Percentiles rank a stretch among this genome's conserved stretches.
phyloP scores from a whole-genome alignment of 2,113 vertebrate species.

The Panthera leo region DNA sequence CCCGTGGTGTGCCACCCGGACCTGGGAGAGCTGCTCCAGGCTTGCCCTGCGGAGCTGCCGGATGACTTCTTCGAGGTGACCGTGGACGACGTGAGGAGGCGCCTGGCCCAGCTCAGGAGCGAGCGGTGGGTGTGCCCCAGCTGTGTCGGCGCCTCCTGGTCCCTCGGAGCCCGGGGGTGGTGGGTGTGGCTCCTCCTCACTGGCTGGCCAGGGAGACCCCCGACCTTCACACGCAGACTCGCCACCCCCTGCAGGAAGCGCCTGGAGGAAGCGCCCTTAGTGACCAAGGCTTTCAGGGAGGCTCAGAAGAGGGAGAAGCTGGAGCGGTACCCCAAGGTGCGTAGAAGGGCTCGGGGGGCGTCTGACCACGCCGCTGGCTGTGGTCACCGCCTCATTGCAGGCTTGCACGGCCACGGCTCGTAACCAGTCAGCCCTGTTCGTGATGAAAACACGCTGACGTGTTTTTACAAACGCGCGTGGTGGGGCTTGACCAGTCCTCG shows the following conservation, averaged over 20 bases:
- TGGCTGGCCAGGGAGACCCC: background rate
- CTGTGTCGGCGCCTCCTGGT: rapidly evolving
- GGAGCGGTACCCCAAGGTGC: constrained; percentile 93
- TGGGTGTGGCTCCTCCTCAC: background rate
- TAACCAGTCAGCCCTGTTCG: too few species aligned
- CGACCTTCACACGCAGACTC: background rate
- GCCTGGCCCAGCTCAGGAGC: constrained; percentile 94
- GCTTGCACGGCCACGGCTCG: rapidly evolving
- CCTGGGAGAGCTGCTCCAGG: constrained; percentile 68
- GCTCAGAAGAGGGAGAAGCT: constrained; percentile 92
- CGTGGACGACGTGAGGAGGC: constrained; percentile 93
- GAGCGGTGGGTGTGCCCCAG: constrained; percentile 88
- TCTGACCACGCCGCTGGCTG: too few species aligned
- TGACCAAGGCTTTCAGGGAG: constrained; percentile 91
- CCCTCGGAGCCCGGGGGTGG: background rate
- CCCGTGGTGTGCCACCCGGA: constrained; percentile 92
- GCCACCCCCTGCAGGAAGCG: constrained; percentile 83
- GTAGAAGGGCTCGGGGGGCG: rapidly evolving
- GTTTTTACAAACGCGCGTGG: rapidly evolving
- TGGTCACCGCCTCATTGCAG: background rate
- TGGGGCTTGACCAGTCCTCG: background rate
- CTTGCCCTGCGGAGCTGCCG: constrained; percentile 85
- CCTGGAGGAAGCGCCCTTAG: constrained; percentile 93
- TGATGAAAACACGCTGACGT: background rate
- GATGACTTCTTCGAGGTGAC: constrained; percentile 98